Base-by-base conservation (phyloP, 2,888 invertebrate genomes). In the Luffia ferchaultella region DNA sequence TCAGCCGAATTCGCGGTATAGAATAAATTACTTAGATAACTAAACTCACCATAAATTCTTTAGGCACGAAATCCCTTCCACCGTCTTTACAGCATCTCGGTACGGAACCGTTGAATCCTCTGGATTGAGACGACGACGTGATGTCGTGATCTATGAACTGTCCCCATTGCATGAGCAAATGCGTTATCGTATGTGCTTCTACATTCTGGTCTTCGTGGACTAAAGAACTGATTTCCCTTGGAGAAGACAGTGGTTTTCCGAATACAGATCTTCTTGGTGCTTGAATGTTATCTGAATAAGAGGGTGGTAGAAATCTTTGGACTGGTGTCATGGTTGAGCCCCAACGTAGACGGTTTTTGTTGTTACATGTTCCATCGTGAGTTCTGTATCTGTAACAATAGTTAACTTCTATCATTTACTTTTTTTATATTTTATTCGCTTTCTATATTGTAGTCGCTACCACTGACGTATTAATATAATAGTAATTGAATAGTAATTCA, bases 121-220 rank as follows among this genome's bases (percentile, higher is more conserved):
- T 83, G 1, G 91, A 89, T 61, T 92, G 92, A 0, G 90, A 91
- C 2, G 92, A 90, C 0, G 92, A 90, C 42, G 92, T 93, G 56
- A 96, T 76, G 66, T 96, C 96, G 62, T 96, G 96, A 65, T 96
- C 96, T 52, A 96, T 64, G 59, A 96, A 90, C 73, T 96, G 96
- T 0, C 96, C 96, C 93, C 95, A 95, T 67, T 96, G 95, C 88
- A 94, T 95, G 53, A 93, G 86, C 87, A 93, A 89, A 57, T 92
- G 89, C 0, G 93, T 93, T 7, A 93, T 85, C 0, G 87, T 86
- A 0, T 86, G 85, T 3, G 89, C 86, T 56, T 90, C 91, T 0
- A 85, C 85, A 59, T 90, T 88, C 55, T 85, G 85, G 58, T 86
- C 83, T 54, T 83, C 77, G 58, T 90, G 90, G 30, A 83, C 86